A percentile compares a stretch with the other conserved stretches of the same genome.
These are phyloP conservation scores for Leptocoma aspasia DNA, from an alignment of 2,113 vertebrate genomes.

Conservation along the genomic window DNA sequence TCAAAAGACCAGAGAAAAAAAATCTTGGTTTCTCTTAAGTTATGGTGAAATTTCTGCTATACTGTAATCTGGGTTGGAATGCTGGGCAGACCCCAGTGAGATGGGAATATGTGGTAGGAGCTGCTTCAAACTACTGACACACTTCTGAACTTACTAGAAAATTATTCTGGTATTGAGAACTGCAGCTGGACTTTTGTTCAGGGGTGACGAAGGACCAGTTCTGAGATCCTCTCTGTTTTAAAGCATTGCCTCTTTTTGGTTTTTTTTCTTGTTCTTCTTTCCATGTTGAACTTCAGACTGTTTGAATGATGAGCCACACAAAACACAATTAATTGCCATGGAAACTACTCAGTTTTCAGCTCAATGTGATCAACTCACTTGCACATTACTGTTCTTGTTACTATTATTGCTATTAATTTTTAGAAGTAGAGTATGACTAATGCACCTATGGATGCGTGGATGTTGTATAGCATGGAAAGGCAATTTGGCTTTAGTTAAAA, in stretches of 20 bases:
- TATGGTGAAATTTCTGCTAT: neutral
- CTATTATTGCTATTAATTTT: neutral
- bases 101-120: neutral
- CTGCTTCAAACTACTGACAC: neutral
- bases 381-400: neutral
- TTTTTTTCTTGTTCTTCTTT: neutral
- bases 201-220: neutral
- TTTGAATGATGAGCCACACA: conserved; percentile 31
- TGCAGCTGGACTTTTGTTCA: neutral
- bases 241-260: neutral
- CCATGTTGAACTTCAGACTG: neutral
- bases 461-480: neutral
- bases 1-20: neutral
- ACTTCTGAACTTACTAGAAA: neutral
- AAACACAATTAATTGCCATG: conserved; percentile 61
- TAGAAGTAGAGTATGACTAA: neutral
- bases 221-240: neutral
- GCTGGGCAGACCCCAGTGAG: neutral
- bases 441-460: neutral
- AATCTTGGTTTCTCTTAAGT: neutral
- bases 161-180: neutral
- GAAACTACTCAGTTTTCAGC: conserved; percentile 41
- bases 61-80: fast-evolving
- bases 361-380: conserved; percentile 29
- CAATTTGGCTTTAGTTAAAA: neutral